These are phyloP conservation scores for Agapornis roseicollis DNA, from an alignment of 2,113 vertebrate genomes.

Conservation along the genomic window DNA sequence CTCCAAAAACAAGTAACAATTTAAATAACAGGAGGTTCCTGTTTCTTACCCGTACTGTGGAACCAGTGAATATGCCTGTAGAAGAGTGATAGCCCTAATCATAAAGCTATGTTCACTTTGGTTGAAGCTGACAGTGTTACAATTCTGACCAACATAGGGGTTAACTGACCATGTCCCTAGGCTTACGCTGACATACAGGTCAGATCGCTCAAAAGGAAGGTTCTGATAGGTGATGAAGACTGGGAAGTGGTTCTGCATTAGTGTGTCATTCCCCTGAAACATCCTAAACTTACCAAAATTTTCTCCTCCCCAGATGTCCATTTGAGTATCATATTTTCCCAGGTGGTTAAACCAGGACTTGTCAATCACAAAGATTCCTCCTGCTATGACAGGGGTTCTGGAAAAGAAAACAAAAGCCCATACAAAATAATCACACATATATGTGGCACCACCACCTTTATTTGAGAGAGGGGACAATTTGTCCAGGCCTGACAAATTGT, in stretches of 20 bases:
- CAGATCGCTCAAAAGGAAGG: not conserved
- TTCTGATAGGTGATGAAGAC: not conserved
- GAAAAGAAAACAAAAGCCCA: not conserved
- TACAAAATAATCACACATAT: not conserved
- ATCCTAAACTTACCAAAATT: conserved; percentile 89
- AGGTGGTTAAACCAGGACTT: conserved; percentile 98
- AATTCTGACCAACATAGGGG: not conserved
- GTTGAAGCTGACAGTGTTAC: not conserved
- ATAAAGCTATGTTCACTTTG: not conserved
- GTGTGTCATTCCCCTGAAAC: not conserved
- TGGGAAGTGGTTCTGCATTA: not conserved
- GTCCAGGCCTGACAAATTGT: not conserved
- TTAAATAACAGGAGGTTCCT: not conserved
- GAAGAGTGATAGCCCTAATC: not conserved
- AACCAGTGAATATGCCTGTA: not conserved
- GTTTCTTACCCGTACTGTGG: not conserved
- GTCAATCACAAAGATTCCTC: conserved; percentile 96
- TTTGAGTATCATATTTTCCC: conserved; percentile 97
- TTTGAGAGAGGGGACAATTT: not conserved
- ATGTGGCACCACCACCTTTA: not conserved
- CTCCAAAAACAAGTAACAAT: not conserved
- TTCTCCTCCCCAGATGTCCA: conserved; percentile 99
- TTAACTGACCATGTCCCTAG: not conserved
- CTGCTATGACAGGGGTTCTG: conserved; percentile 97
- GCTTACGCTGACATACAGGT: not conserved